Conservation (phyloP, 2,113 vertebrate species). For the Trematomus loennbergii region DNA sequence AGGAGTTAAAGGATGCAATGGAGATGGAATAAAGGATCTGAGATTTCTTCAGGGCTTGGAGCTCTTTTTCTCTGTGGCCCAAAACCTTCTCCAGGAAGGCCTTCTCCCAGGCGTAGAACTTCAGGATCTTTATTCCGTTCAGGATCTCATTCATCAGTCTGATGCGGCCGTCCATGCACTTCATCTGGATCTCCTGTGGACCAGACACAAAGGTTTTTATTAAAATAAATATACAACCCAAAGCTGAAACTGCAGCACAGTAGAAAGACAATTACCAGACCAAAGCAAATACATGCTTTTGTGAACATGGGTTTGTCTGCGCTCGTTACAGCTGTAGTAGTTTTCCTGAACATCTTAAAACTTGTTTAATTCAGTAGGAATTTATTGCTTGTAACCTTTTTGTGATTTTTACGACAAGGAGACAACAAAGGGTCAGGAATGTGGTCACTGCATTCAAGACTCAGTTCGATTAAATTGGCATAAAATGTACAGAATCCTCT, state of each 20-base stretch:
- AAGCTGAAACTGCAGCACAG: neutral
- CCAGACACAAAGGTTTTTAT: slow-evolving; percentile 35
- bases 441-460: slow-evolving; percentile 63
- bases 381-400: slow-evolving; percentile 69
- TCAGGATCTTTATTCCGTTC: slow-evolving; percentile 89
- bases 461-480: slow-evolving; percentile 72
- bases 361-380: slow-evolving; percentile 65
- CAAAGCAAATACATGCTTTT: slow-evolving; percentile 59
- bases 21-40: slow-evolving; percentile 94
- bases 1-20: slow-evolving; percentile 93
- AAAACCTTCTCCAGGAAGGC: slow-evolving; percentile 88
- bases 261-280: slow-evolving; percentile 50
- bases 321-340: slow-evolving; percentile 36
- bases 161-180: slow-evolving; percentile 90
- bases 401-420: slow-evolving; percentile 72
- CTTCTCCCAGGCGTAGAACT: slow-evolving; percentile 94
- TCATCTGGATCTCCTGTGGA: slow-evolving; percentile 92
- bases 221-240: neutral
- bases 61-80: slow-evolving; percentile 85
- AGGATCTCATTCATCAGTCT: slow-evolving; percentile 91
- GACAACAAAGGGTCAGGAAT: slow-evolving; percentile 76
- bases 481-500: slow-evolving; percentile 74
- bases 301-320: slow-evolving; percentile 54
- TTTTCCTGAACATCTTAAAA: slow-evolving; percentile 59
- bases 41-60: slow-evolving; percentile 89